phyloP scores from a whole-genome alignment of 2,888 invertebrate species.

The Poecilobothrus nobilitatus region DNA sequence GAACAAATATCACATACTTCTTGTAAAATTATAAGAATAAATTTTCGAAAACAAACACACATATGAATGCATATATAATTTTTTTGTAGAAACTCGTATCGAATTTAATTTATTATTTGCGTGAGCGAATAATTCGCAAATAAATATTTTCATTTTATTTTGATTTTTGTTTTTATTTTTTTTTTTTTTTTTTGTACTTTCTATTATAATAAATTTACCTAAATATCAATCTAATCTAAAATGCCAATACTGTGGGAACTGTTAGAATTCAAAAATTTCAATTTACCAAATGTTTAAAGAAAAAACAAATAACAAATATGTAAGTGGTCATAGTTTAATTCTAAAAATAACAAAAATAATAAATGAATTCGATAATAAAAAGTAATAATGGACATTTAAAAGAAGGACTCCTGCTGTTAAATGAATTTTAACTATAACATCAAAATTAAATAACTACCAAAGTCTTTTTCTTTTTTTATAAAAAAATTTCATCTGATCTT shows the following conservation, averaged over 20 bases:
- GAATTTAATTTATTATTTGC: not conserved
- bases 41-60: not conserved
- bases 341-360: no score
- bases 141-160: not conserved
- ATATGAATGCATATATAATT: not conserved
- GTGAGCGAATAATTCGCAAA: conserved; percentile 6
- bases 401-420: no score
- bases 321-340: no score
- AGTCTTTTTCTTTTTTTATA: no score
- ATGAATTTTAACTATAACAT: no score
- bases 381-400: no score
- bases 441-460: no score
- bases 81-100: not conserved
- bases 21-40: no score
- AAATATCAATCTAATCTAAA: not conserved
- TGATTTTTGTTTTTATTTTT: not conserved
- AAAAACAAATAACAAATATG: no score
- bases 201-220: not conserved
- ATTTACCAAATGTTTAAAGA: not conserved
- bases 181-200: not conserved
- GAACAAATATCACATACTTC: no score
- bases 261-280: not conserved
- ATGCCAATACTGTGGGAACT: not conserved
- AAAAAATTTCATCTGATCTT: no score
- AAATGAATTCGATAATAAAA: no score